Conservation (phyloP, 2,888 invertebrate genomes). For the Spodoptera littoralis region DNA sequence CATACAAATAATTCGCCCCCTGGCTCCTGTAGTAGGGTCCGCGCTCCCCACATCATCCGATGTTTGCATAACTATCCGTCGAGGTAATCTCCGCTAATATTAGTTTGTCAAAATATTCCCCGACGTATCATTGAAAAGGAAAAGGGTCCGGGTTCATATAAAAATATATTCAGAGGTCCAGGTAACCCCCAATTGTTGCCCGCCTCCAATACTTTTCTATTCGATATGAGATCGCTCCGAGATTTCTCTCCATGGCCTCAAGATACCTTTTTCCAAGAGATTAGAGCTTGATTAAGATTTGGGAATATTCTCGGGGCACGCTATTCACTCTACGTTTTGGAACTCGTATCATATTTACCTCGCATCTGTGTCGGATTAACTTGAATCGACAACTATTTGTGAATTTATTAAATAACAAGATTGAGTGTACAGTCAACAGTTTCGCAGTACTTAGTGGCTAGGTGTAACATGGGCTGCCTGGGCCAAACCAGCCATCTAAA, state of each 20-base stretch:
- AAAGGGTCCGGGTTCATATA: constrained; percentile 55
- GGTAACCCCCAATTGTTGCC: constrained; percentile 58
- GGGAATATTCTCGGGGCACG: constrained; percentile 49
- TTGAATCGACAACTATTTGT: too few species aligned
- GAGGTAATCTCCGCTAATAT: constrained; percentile 63
- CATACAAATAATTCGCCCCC: constrained; percentile 20
- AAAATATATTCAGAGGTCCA: constrained; percentile 55
- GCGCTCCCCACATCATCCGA: constrained; percentile 20
- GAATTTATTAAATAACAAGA: too few species aligned
- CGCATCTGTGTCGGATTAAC: neutral
- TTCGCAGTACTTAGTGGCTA: too few species aligned
- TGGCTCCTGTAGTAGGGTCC: constrained; percentile 25
- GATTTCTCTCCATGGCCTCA: constrained; percentile 49
- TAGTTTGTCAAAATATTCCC: constrained; percentile 68
- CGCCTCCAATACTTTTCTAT: constrained; percentile 65
- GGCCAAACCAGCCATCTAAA: too few species aligned
- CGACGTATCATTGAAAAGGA: constrained; percentile 63
- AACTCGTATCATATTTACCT: constrained; percentile 40
- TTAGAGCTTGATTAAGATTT: constrained; percentile 62
- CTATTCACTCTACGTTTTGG: constrained; percentile 49
- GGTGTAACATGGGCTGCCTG: too few species aligned
- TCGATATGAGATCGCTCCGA: constrained; percentile 61
- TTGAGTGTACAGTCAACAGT: too few species aligned
- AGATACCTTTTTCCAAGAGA: constrained; percentile 61
- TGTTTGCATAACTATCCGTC: constrained; percentile 60